These are phyloP conservation scores for Australoheros facetus DNA, from an alignment of 2,797 vertebrate species.

Conservation along the genomic window DNA sequence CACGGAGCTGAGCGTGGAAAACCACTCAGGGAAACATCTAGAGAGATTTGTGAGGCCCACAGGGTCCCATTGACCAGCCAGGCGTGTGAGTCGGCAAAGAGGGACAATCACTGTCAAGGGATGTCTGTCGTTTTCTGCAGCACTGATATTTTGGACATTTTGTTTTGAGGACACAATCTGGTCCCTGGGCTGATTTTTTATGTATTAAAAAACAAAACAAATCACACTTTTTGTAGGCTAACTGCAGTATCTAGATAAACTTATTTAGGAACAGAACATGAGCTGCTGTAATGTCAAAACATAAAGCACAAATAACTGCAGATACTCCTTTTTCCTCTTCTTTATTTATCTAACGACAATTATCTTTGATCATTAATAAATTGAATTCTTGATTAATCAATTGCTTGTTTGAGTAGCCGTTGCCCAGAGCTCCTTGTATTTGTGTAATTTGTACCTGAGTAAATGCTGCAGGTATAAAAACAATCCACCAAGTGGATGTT, in stretches of 20 bases:
- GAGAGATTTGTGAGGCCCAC: conserved; percentile 32
- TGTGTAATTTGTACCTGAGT: no score
- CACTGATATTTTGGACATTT: neutral
- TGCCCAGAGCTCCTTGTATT: no score
- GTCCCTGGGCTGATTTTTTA: neutral
- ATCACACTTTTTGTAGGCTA: neutral
- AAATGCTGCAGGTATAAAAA: no score
- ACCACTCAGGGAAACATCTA: conserved; percentile 20
- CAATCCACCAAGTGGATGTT: no score
- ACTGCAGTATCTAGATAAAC: neutral
- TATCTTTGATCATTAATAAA: no score
- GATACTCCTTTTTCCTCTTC: neutral
- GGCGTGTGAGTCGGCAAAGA: conserved; percentile 32
- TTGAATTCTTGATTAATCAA: no score
- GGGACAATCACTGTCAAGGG: conserved; percentile 37
- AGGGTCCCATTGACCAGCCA: conserved; percentile 46
- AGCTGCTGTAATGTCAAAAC: neutral
- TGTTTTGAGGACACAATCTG: neutral
- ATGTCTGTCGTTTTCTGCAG: conserved; percentile 9
- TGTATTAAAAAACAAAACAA: neutral
- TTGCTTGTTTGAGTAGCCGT: no score
- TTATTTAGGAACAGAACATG: neutral
- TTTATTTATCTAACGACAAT: neutral
- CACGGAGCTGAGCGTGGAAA: neutral
- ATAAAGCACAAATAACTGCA: neutral